Conservation (phyloP, 2,113 vertebrate genomes). For the Tetraodon nigroviridis region DNA sequence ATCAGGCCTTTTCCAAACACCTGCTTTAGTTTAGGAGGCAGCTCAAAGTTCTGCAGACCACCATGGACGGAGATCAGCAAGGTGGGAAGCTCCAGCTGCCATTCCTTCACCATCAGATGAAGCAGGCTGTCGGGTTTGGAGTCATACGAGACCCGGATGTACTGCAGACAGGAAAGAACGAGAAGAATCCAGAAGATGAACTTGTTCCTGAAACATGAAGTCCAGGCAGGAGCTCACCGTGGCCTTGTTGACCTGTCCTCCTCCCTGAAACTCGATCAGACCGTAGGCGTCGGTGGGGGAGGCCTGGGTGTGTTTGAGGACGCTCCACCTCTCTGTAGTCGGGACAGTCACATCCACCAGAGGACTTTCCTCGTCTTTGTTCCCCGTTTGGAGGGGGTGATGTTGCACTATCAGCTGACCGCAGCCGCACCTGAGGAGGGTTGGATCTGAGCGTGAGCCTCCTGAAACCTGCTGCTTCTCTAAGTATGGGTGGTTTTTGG, state of each 20-base stretch:
- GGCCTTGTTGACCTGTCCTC: conserved; percentile 89
- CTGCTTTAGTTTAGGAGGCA: conserved; percentile 95
- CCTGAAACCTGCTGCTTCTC: neutral
- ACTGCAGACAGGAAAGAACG: conserved; percentile 67
- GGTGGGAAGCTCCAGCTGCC: conserved; percentile 94
- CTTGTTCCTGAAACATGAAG: neutral
- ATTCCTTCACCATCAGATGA: conserved; percentile 96
- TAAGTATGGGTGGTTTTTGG: too few species aligned
- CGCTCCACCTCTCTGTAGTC: conserved; percentile 79
- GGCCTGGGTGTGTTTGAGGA: conserved; percentile 83
- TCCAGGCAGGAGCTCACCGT: conserved; percentile 67
- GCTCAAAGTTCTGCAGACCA: conserved; percentile 93
- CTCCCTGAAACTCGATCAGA: conserved; percentile 90
- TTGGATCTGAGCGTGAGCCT: neutral
- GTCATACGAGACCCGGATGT: conserved; percentile 88
- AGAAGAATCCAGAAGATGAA: neutral
- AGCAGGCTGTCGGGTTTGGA: conserved; percentile 89
- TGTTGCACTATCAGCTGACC: conserved; percentile 86
- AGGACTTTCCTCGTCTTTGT: conserved; percentile 73
- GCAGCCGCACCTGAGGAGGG: conserved; percentile 83
- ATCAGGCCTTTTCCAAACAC: conserved; percentile 96
- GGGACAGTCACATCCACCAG: conserved; percentile 73
- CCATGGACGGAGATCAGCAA: conserved; percentile 94
- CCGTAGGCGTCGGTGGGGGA: conserved; percentile 88
- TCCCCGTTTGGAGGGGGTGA: conserved; percentile 57